These are phyloP conservation scores for Leptogaster cylindrica DNA, from an alignment of 2,888 invertebrate genomes.

Conservation along the genomic window DNA sequence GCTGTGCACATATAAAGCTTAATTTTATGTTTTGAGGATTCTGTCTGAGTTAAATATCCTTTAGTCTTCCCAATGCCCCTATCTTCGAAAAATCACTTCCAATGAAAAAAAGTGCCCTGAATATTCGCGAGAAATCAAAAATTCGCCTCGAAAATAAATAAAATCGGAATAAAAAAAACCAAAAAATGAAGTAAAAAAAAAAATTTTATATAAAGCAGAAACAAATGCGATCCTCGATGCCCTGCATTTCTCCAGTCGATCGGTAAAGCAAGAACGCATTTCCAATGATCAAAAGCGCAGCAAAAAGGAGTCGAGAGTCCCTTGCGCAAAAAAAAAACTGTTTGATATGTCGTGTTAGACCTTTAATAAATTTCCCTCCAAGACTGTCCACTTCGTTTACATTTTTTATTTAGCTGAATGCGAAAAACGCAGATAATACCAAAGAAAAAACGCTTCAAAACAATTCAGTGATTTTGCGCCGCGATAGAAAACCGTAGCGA, in stretches of 20 bases:
- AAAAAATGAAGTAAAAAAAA: no score
- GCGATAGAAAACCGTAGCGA: conserved; percentile 48
- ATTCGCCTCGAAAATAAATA: conserved; percentile 35
- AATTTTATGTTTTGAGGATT: conserved; percentile 39
- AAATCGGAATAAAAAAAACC: no score
- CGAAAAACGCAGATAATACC: conserved; percentile 42
- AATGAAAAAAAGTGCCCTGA: conserved; percentile 36
- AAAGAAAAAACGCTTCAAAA: conserved; percentile 46
- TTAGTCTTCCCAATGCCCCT: not conserved
- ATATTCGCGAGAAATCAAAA: conserved; percentile 39
- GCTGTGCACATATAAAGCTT: conserved; percentile 37
- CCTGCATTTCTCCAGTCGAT: conserved; percentile 27
- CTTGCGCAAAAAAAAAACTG: conserved; percentile 42
- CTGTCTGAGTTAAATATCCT: not conserved
- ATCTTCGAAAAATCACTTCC: conserved; percentile 21
- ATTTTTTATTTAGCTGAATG: conserved; percentile 40
- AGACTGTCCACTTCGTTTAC: conserved; percentile 42
- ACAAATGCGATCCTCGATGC: not conserved
- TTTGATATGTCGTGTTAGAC: conserved; percentile 48
- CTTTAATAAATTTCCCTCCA: conserved; percentile 47
- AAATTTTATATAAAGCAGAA: conserved; percentile 9
- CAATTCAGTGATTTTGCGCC: conserved; percentile 48
- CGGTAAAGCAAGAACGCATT: conserved; percentile 36
- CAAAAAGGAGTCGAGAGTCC: conserved; percentile 35
- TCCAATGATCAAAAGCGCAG: conserved; percentile 38